Evolutionary conservation across 2,113 vertebrate genomes (phyloP).

Genomic region (Athene cunicularia): DNA sequence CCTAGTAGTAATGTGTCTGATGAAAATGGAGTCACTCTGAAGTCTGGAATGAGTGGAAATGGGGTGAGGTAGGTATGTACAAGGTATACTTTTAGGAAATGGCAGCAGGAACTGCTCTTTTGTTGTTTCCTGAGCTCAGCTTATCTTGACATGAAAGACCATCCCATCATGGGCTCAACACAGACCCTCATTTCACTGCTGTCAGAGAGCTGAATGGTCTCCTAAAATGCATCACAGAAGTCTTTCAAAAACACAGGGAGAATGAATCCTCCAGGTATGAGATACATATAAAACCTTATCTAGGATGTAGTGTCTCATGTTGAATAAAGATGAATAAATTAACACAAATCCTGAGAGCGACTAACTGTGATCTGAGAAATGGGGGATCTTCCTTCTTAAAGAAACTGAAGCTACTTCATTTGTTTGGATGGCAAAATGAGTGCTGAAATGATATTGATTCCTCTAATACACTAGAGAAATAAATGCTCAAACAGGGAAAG

Average conservation of each 20-base stretch:
- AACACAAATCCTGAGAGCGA: not conserved
- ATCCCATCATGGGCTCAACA: not conserved
- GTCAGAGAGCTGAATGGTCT: not conserved
- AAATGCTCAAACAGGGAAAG: not conserved
- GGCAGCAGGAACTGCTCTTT: not conserved
- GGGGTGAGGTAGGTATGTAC: too few species aligned
- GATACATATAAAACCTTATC: not conserved
- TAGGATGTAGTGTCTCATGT: not conserved
- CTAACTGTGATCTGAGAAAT: not conserved
- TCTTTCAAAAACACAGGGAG: not conserved
- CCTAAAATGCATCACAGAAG: not conserved
- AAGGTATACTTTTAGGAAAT: not conserved
- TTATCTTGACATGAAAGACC: not conserved
- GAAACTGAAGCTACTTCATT: not conserved
- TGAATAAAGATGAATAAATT: not conserved
- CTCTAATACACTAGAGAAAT: not conserved
- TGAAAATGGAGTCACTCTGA: not conserved
- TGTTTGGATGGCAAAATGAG: not conserved
- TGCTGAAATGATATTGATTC: not conserved
- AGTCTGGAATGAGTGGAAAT: not conserved
- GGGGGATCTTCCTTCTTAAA: not conserved
- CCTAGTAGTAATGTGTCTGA: too few species aligned
- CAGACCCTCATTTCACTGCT: fast-evolving
- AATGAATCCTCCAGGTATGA: not conserved
- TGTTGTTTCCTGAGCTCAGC: not conserved